These are phyloP conservation scores for Chaetodon trifasciatus DNA, from an alignment of 2,797 vertebrate genomes.

Conservation along the genomic window DNA sequence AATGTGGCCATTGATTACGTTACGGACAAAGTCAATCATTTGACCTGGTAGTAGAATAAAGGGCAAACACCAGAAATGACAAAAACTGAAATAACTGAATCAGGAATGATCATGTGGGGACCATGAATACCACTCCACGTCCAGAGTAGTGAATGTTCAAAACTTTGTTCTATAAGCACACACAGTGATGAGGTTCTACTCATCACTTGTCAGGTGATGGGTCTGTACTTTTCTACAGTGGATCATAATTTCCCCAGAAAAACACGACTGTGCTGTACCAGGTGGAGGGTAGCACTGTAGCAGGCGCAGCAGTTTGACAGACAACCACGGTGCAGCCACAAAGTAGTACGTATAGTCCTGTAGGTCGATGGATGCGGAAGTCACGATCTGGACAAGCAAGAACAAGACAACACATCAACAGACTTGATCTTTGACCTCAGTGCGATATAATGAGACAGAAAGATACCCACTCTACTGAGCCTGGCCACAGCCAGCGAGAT, in stretches of 20 bases:
- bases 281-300: constrained; percentile 98
- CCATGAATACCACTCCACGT: too few relatives aligned
- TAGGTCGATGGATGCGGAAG: constrained; percentile 94
- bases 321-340: constrained; percentile 97
- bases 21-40: background rate
- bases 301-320: constrained; percentile 93
- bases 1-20: constrained; percentile 5
- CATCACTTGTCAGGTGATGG: background rate
- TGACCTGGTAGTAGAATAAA: constrained; percentile 9
- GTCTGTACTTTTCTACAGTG: background rate
- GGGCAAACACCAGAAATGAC: background rate
- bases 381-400: constrained; percentile 89
- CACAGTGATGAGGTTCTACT: background rate
- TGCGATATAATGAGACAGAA: accelerated
- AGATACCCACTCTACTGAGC: constrained; percentile 90
- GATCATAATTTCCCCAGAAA: background rate
- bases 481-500: constrained; percentile 93
- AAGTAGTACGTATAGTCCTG: constrained; percentile 99
- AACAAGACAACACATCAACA: background rate
- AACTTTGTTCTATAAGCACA: background rate
- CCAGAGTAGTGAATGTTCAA: background rate
- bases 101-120: background rate
- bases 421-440: background rate
- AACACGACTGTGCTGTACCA: background rate
- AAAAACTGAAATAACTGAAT: background rate